Conservation (phyloP, 2,113 vertebrate species). For the Dryoscopus gambensis region DNA sequence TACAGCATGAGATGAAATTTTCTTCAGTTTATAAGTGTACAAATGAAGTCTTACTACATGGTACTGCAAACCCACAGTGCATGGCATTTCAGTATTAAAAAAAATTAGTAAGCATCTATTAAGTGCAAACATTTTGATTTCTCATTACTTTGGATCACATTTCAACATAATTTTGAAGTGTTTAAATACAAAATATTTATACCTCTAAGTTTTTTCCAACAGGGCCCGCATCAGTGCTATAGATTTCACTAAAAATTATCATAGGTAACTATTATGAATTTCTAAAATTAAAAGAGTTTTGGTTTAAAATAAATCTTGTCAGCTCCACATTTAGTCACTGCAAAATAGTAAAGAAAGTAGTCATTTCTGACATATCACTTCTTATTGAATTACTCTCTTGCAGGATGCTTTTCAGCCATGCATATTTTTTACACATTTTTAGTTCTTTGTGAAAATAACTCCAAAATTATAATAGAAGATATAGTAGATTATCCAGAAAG, state of each 20-base stretch:
- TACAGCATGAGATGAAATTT: not conserved
- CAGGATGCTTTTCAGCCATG: not conserved
- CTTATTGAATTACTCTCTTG: not conserved
- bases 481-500: not conserved
- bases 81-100: not conserved
- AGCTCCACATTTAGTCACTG: not conserved
- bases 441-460: not conserved
- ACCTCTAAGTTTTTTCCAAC: not conserved
- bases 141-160: not conserved
- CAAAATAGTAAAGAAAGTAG: not conserved
- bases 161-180: not conserved
- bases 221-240: not conserved
- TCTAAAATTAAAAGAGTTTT: not conserved
- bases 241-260: not conserved
- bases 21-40: not conserved
- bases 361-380: accelerated
- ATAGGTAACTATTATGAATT: not conserved
- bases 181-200: not conserved
- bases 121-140: not conserved
- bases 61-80: not conserved
- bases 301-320: not conserved
- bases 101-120: not conserved
- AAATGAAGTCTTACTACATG: not conserved
- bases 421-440: not conserved
- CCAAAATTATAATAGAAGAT: not conserved